A percentile compares a stretch with the other conserved stretches of the same genome.
These are phyloP conservation scores for Cabera pusaria DNA, from an alignment of 2,888 invertebrate species.

Conservation along the genomic window DNA sequence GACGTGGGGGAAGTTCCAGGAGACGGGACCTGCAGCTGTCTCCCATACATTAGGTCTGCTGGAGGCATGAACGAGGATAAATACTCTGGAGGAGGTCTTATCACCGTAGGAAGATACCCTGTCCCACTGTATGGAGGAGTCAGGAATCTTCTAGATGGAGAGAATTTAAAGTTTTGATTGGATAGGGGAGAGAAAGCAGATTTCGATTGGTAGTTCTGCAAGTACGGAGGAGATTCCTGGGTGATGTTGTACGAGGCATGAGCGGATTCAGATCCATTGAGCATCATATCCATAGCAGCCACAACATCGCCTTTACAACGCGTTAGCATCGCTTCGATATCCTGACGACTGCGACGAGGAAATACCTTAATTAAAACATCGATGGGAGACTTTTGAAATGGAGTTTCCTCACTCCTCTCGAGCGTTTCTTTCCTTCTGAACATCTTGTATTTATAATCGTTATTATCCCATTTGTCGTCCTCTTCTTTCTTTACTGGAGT, in stretches of 20 bases:
- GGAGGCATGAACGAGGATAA: slow-evolving; percentile 73
- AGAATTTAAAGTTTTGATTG: slow-evolving; percentile 84
- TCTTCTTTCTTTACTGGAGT: slow-evolving; percentile 76
- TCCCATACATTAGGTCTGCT: slow-evolving; percentile 72
- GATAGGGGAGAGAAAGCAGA: slow-evolving; percentile 91
- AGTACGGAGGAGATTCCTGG: slow-evolving; percentile 71
- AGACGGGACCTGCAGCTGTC: slow-evolving; percentile 71
- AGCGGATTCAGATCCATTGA: slow-evolving; percentile 83
- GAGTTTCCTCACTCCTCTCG: slow-evolving; percentile 36
- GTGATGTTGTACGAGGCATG: slow-evolving; percentile 61
- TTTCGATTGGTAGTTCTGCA: slow-evolving; percentile 80
- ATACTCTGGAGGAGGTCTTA: slow-evolving; percentile 81
- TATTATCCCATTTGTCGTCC: slow-evolving; percentile 74
- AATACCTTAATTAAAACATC: slow-evolving; percentile 95
- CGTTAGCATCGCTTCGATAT: slow-evolving; percentile 93
- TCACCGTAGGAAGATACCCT: slow-evolving; percentile 91
- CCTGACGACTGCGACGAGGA: slow-evolving; percentile 92
- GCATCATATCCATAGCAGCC: slow-evolving; percentile 96
- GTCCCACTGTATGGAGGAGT: slow-evolving; percentile 93
- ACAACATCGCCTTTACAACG: slow-evolving; percentile 95
- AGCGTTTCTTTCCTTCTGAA: slow-evolving; percentile 56
- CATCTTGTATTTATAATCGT: slow-evolving; percentile 71
- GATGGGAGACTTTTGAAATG: slow-evolving; percentile 88
- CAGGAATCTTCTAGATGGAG: slow-evolving; percentile 89
- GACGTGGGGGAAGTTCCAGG: slow-evolving; percentile 79